These are phyloP conservation scores for Saccopteryx leptura DNA, from an alignment of 2,113 vertebrate genomes.

Conservation along the genomic window DNA sequence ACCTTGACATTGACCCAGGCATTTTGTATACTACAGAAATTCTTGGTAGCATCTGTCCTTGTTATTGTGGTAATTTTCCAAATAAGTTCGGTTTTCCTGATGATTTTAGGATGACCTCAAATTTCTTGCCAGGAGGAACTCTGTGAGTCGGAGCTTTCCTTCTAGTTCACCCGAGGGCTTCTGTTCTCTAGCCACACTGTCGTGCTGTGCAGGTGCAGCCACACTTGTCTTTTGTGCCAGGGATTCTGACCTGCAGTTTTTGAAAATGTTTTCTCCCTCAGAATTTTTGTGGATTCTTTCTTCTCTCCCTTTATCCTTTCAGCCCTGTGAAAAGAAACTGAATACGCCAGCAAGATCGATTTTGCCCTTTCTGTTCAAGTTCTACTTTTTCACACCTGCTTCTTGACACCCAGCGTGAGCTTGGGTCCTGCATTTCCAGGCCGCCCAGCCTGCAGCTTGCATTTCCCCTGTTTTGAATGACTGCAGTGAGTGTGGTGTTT, in stretches of 20 bases:
- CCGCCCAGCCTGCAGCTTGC: not conserved
- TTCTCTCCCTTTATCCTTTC: slow-evolving; percentile 10
- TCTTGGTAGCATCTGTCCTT: not conserved
- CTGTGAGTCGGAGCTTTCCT: not conserved
- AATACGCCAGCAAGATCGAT: not conserved
- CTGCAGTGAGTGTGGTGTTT: not conserved
- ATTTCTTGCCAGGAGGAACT: slow-evolving; percentile 5
- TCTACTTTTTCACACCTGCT: not conserved
- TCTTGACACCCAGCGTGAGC: not conserved
- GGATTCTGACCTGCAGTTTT: not conserved
- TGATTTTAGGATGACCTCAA: slow-evolving; percentile 39
- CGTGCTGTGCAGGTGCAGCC: not conserved
- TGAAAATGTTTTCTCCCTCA: not conserved
- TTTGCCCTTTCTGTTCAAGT: not conserved
- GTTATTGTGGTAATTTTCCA: slow-evolving; percentile 16
- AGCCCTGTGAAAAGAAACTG: not conserved
- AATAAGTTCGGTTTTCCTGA: not conserved
- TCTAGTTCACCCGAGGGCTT: not conserved
- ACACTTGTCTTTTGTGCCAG: not conserved
- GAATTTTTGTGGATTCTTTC: slow-evolving; percentile 1
- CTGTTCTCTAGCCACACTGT: not conserved
- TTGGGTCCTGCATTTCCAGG: not conserved
- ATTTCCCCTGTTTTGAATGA: not conserved
- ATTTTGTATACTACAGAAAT: not conserved
- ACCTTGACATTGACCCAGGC: slow-evolving; percentile 32